Percentiles rank a stretch among this genome's conserved stretches.
These are phyloP conservation scores for Phalanger gymnotis DNA, from an alignment of 2,797 vertebrate genomes.

Conservation along the genomic window DNA sequence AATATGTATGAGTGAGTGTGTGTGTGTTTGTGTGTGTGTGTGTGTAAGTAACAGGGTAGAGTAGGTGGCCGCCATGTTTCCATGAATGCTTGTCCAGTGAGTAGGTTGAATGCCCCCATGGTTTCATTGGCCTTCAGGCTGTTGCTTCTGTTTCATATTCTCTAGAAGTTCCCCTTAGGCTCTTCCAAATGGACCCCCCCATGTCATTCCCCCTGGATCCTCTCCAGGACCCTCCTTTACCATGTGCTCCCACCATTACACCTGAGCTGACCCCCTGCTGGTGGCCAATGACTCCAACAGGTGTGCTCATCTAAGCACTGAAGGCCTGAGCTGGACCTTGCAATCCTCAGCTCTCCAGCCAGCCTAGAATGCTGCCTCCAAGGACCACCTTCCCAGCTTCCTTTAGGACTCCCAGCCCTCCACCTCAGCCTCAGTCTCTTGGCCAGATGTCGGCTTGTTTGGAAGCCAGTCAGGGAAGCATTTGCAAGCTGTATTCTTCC, in stretches of 20 bases:
- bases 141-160: neutral
- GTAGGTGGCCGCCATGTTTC: neutral
- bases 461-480: neutral
- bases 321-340: too few relatives aligned
- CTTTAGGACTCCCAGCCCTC: neutral
- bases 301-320: neutral
- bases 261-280: neutral
- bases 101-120: neutral
- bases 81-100: neutral
- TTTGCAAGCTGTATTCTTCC: neutral
- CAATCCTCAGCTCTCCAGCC: neutral
- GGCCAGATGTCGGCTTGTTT: neutral
- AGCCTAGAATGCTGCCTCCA: neutral
- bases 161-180: neutral
- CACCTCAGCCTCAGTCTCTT: neutral
- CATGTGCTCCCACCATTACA: neutral
- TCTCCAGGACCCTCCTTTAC: neutral
- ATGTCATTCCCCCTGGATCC: neutral
- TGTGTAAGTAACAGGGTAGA: too few relatives aligned
- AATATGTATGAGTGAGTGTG: too few relatives aligned
- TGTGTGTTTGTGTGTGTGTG: too few relatives aligned
- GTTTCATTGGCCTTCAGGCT: neutral
- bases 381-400: neutral
- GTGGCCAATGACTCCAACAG: neutral
- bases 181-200: neutral